Conservation (phyloP, 1,140 invertebrate genomes). For the Ips nitidus region DNA sequence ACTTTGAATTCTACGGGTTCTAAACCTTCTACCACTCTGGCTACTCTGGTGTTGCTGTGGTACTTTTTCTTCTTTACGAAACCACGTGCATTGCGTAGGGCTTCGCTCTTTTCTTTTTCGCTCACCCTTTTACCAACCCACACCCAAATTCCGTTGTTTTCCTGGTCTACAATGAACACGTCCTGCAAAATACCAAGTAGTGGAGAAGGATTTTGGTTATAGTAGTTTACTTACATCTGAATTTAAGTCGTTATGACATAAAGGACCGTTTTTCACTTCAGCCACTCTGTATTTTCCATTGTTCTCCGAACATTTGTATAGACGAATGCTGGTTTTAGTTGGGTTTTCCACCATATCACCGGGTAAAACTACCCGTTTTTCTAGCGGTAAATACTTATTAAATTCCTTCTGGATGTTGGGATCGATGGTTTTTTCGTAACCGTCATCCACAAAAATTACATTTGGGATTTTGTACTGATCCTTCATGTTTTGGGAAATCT, state of each 20-base stretch:
- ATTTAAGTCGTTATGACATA: slow-evolving; percentile 76
- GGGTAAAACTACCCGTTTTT: slow-evolving; percentile 62
- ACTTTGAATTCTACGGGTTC: slow-evolving; percentile 87
- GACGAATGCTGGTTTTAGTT: slow-evolving; percentile 57
- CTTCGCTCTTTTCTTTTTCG: slow-evolving; percentile 70
- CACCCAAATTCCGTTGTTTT: slow-evolving; percentile 85
- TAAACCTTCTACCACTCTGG: slow-evolving; percentile 74
- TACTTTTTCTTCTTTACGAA: slow-evolving; percentile 89
- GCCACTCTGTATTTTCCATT: slow-evolving; percentile 82
- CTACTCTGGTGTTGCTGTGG: slow-evolving; percentile 71
- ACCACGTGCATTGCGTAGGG: slow-evolving; percentile 82
- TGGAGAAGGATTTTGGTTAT: background rate
- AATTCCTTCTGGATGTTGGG: slow-evolving; percentile 66
- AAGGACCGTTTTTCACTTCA: slow-evolving; percentile 83
- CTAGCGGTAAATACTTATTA: slow-evolving; percentile 69
- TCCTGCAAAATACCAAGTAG: slow-evolving; percentile 58
- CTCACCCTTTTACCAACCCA: slow-evolving; percentile 83
- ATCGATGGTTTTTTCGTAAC: slow-evolving; percentile 75
- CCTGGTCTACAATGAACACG: slow-evolving; percentile 86
- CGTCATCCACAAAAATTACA: slow-evolving; percentile 81
- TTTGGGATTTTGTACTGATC: slow-evolving; percentile 53
- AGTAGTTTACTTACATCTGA: slow-evolving; percentile 59
- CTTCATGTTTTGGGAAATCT: slow-evolving; percentile 54
- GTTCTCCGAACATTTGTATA: slow-evolving; percentile 74
- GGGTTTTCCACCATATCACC: slow-evolving; percentile 47